Base-by-base conservation (phyloP, 2,888 invertebrate genomes). In the Rhodophaea formosa region DNA sequence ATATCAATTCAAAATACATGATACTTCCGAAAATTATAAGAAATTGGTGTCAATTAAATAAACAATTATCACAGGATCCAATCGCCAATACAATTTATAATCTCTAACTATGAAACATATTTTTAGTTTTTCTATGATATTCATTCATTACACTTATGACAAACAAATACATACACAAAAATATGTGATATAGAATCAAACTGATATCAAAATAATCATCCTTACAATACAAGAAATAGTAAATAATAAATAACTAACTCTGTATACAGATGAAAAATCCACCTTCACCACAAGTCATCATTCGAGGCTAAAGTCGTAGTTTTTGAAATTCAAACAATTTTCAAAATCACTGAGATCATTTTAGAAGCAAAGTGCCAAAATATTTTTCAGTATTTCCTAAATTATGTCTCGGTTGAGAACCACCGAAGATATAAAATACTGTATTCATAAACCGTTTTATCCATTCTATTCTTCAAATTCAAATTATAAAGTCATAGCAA, bases 31-130 rank as follows among this genome's bases (percentile, higher is more conserved):
- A 39, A n/a, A 12, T 12, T 39, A 3, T 10, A 5, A n/a, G n/a
- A 39, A 39, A 23, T 23, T 30, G 30, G 47, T 47, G 14, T 14
- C 30, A 47, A 17, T 32, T 69, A 72, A 72, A 72, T 67, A 69
- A 68, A 67, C 68, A 66, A 74, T 77, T 87, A 86, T 87, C 87
- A 88, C 88, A 86, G 84, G 80, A 79, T 73, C 74, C 73, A 77
- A 79, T 76, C 76, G 77, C 75, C 76, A 75, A 74, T 71, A 66
- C 56, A 61, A 62, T 62, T 32, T 62, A 61, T 63, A 58, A 58
- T 64, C 62, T 60, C 35, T 17, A 32, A 47, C 15, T 57, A 44
- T 53, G 8, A 53, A 57, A 55, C 35, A 39, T 39, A 55, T 29
- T 39, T 35, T 32, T 39, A 39, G 39, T 12, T 39, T 39, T 39